Evolutionary conservation across 2,888 invertebrate genomes (phyloP).

Genomic region (Crossocerus cetratus): DNA sequence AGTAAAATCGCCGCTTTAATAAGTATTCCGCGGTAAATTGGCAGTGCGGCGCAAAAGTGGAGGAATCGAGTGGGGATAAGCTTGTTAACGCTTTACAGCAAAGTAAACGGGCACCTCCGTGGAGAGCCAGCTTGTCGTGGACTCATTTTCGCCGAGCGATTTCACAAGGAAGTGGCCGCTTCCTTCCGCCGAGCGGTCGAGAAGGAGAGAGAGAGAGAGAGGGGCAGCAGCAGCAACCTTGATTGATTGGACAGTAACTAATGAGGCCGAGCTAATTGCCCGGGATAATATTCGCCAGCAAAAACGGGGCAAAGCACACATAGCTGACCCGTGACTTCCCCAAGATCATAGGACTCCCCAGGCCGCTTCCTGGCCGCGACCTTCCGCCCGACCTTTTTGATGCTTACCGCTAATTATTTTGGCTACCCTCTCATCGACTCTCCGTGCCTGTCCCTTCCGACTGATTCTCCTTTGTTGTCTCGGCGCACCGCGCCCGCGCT

Average conservation of each 20-base stretch:
- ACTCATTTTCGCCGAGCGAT: conserved; percentile 19
- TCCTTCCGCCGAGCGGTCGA: conserved; percentile 41
- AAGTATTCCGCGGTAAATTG: too few relatives aligned
- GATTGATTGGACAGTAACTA: conserved; percentile 71
- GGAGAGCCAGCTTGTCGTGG: conserved; percentile 19
- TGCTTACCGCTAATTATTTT: conserved; percentile 64
- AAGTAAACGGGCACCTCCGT: neutral
- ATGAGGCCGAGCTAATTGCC: conserved; percentile 67
- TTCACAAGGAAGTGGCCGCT: conserved; percentile 44
- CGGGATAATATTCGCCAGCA: conserved; percentile 61
- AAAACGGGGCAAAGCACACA: conserved; percentile 62
- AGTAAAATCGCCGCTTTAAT: neutral
- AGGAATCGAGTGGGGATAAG: too few relatives aligned
- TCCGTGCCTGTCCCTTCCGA: conserved; percentile 46
- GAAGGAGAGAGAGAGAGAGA: neutral
- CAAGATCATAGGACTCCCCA: conserved; percentile 67
- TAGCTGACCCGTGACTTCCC: conserved; percentile 64
- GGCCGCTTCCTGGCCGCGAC: conserved; percentile 68
- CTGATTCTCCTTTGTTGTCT: conserved; percentile 47
- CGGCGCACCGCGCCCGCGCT: conserved; percentile 8
- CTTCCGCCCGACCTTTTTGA: conserved; percentile 62
- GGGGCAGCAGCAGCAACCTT: conserved; percentile 21
- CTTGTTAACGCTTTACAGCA: neutral
- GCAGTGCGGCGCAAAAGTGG: too few relatives aligned
- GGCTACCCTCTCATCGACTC: conserved; percentile 52